These are phyloP conservation scores for Drosophila parvula DNA, from an alignment of 1,140 invertebrate genomes.

Conservation along the genomic window DNA sequence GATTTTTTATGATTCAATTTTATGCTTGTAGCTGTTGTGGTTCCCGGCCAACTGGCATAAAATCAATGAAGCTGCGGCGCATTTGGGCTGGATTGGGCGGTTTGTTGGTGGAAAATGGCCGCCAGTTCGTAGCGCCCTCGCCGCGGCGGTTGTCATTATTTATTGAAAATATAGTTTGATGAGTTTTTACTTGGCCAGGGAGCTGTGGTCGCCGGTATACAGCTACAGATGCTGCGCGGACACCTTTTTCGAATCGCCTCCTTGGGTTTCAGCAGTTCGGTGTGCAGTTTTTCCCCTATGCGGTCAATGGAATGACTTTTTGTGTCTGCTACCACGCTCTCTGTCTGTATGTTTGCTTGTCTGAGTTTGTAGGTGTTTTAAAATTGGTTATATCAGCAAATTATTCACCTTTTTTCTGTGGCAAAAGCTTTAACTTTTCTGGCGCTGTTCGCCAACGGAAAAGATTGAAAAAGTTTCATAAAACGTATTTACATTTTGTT, in stretches of 20 bases:
- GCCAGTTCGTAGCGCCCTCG: slow-evolving; percentile 25
- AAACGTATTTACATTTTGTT: slow-evolving; percentile 2
- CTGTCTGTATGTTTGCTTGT: slow-evolving; percentile 32
- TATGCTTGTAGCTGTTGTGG: slow-evolving; percentile 59
- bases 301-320: slow-evolving; percentile 68
- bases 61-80: slow-evolving; percentile 72
- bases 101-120: slow-evolving; percentile 40
- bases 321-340: slow-evolving; percentile 41
- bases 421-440: slow-evolving; percentile 35
- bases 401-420: slow-evolving; percentile 40
- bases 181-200: slow-evolving; percentile 70
- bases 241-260: slow-evolving; percentile 5
- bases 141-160: slow-evolving; percentile 67
- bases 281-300: slow-evolving; percentile 61
- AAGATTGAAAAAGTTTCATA: slow-evolving; percentile 42
- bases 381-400: slow-evolving; percentile 78
- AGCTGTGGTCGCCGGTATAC: slow-evolving; percentile 21
- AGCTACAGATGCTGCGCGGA: slow-evolving; percentile 22
- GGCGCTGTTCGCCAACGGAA: slow-evolving; percentile 28
- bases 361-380: slow-evolving; percentile 43
- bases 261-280: slow-evolving; percentile 12
- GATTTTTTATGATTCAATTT: slow-evolving; percentile 71
- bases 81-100: slow-evolving; percentile 11
- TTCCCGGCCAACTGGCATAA: slow-evolving; percentile 60
- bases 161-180: slow-evolving; percentile 83